Conservation (phyloP, 2,888 invertebrate species). For the Drosophila histrio region DNA sequence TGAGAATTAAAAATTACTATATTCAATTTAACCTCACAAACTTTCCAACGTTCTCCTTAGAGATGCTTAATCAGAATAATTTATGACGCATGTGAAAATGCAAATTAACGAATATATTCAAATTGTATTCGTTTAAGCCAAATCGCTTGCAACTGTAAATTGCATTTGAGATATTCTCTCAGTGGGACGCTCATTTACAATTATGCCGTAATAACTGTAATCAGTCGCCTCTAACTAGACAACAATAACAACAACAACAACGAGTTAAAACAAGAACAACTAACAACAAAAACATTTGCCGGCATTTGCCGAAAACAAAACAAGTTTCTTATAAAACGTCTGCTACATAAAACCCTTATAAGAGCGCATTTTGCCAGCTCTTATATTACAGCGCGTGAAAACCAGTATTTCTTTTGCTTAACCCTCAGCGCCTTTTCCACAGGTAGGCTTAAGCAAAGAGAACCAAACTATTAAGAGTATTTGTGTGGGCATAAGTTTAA, state of each 20-base stretch:
- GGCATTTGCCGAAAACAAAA: conserved; percentile 68
- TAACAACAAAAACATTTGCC: conserved; percentile 50
- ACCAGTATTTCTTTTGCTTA: conserved; percentile 37
- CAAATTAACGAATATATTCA: conserved; percentile 27
- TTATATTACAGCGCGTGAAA: conserved; percentile 44
- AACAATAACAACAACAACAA: conserved; percentile 34
- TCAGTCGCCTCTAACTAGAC: conserved; percentile 50
- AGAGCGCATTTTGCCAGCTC: conserved; percentile 16
- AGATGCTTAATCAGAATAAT: conserved; percentile 8
- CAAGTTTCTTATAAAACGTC: conserved; percentile 28
- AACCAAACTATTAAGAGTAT: conserved; percentile 15
- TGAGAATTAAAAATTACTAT: neutral
- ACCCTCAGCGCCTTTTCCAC: conserved; percentile 1
- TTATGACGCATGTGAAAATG: conserved; percentile 1
- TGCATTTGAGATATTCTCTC: conserved; percentile 47
- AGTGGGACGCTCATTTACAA: conserved; percentile 41
- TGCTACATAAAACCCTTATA: neutral
- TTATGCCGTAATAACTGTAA: conserved; percentile 72
- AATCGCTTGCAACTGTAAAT: conserved; percentile 37
- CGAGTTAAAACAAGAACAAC: conserved; percentile 24
- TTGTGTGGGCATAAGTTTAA: neutral
- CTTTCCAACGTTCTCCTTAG: too few relatives aligned
- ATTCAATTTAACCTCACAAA: conserved; percentile 2
- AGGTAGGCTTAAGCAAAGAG: conserved; percentile 28
- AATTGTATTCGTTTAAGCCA: conserved; percentile 15